Evolutionary conservation across 1,140 invertebrate genomes (phyloP).

Genomic region (Eupeodes corollae): DNA sequence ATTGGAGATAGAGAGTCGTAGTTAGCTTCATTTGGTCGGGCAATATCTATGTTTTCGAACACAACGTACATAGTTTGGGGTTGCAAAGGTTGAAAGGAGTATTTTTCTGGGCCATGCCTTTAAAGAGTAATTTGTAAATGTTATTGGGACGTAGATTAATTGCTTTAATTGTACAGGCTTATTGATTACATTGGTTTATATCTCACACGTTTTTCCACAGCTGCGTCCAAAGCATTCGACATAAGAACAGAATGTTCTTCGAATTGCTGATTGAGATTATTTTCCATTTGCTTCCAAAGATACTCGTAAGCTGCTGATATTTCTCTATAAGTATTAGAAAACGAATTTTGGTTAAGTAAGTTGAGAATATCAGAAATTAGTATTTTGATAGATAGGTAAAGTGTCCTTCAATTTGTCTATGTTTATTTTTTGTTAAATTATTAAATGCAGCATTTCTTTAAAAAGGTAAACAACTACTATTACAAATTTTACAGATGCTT

Average conservation of each 20-base stretch:
- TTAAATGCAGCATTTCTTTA: too few species aligned
- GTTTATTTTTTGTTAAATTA: too few species aligned
- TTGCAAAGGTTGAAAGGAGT: constrained; percentile 44
- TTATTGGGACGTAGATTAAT: too few species aligned
- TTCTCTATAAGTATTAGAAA: too few species aligned
- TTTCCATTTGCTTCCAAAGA: constrained; percentile 1
- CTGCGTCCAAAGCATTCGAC: constrained; percentile 50
- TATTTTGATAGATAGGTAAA: too few species aligned
- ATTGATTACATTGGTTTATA: constrained; percentile 24
- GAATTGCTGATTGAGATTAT: constrained; percentile 37
- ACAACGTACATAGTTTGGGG: constrained; percentile 54
- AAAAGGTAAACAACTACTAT: too few species aligned
- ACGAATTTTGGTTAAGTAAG: too few species aligned
- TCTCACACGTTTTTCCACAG: constrained; percentile 34
- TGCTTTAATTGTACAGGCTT: too few species aligned
- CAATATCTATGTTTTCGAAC: constrained; percentile 65
- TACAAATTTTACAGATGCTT: too few species aligned
- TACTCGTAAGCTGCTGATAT: not conserved
- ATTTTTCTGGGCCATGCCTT: constrained; percentile 33
- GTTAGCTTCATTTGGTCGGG: constrained; percentile 45
- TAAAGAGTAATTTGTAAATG: constrained; percentile 2
- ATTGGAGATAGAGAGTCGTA: constrained; percentile 28
- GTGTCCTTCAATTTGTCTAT: too few species aligned
- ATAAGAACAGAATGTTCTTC: constrained; percentile 47
- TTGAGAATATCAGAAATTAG: too few species aligned